Evolutionary conservation across 92 coral and sea anemone species (phyloP), one percentile per base, ranked within the genome.

Genomic region (Phenganax stokvisi): DNA sequence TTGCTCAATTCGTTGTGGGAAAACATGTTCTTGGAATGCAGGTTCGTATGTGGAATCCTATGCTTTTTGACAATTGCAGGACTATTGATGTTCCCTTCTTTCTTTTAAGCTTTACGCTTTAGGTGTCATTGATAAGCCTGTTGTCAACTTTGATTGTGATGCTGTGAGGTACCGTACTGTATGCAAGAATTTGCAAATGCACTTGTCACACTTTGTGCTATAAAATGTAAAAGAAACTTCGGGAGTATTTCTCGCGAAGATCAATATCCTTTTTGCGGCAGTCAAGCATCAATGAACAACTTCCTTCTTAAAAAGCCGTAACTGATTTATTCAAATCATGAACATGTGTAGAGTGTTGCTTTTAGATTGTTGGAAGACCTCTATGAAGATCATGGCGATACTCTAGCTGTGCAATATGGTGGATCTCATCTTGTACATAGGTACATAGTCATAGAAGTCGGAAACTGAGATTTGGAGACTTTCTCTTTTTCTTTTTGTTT

Each of bases 381-480:
- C 9, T 94, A 94, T 72, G 98, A 94, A 62, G 97, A 93, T 54
- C 98, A 94, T 72, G 98, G 98, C 0, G 98, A 94, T 82, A 94
- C 94, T 7, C 81, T 94, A 31, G 97, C 98, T 6, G 67, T 92
- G 7, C 98, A 94, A 84, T 94, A 94, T 84, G 98, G 98, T 51
- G 98, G 98, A 66, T 94, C 98, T 15, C 98, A 94, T 44, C 97
- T 94, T 10, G 98, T 94, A 9, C 98, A 94, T 69, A 96, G 98
- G 98, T 94, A 86, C 25, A 20, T 65, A 84, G n/a, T 2, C 12
- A 8, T 25, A 8, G 8, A 65, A 47, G 10, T 64, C 25, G 6
- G 47, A 37, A 37, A 20, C 3, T 37, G 5, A 37, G 47, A 37
- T 37, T 37, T 37, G 3, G 47, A 37, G 47, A 37, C 47, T 37